phyloP scores from a whole-genome alignment of 2,797 vertebrate genomes.

The Amblyraja radiata region DNA sequence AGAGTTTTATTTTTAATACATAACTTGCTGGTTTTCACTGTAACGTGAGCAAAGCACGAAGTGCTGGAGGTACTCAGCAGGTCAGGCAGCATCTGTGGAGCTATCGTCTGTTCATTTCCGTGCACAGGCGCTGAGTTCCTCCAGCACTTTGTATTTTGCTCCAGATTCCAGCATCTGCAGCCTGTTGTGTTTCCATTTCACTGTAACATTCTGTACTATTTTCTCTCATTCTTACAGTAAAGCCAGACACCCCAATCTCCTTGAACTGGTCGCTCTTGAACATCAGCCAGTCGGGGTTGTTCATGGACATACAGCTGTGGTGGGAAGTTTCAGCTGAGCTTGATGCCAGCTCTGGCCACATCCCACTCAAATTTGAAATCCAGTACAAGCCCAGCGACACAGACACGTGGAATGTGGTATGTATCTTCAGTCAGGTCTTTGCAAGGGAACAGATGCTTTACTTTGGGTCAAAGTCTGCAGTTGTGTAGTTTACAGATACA shows the following conservation, averaged over 20 bases:
- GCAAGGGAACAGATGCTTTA: not conserved
- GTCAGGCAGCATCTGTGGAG: too few species aligned
- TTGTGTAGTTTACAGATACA: too few species aligned
- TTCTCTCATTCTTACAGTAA: conserved; percentile 57
- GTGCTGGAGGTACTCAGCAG: too few species aligned
- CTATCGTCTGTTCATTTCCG: too few species aligned
- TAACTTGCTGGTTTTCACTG: not conserved
- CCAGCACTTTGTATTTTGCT: too few species aligned
- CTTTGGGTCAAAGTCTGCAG: not conserved
- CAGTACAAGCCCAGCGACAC: conserved; percentile 75
- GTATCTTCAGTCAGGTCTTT: conserved; percentile 2
- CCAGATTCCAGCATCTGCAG: too few species aligned
- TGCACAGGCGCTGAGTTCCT: too few species aligned
- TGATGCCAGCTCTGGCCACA: conserved; percentile 73
- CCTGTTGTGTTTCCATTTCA: too few species aligned
- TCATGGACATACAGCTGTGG: conserved; percentile 75
- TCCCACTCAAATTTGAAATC: conserved; percentile 76
- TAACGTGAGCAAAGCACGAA: not conserved
- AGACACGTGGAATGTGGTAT: conserved; percentile 71
- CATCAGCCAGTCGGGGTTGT: conserved; percentile 67
- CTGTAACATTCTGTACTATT: not conserved
- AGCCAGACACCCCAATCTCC: conserved; percentile 78
- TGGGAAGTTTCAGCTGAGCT: conserved; percentile 80
- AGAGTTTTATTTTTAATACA: too few species aligned
- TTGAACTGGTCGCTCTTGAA: conserved; percentile 89